Evolutionary conservation across 2,888 invertebrate genomes (phyloP).

Genomic region (Aphodius granarius): DNA sequence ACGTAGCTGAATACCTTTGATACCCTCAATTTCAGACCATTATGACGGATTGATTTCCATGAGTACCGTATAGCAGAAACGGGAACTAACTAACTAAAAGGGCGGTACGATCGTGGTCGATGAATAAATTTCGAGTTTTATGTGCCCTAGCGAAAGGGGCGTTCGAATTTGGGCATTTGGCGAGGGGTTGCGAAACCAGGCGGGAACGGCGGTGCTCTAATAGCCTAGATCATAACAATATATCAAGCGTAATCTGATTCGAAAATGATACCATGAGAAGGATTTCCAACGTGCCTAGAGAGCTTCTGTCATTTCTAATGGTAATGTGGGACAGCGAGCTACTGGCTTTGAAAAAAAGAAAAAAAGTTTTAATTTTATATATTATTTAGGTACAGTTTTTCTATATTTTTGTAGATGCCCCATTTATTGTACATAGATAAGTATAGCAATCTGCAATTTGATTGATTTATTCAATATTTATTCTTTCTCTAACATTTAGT

Average conservation of each 20-base stretch:
- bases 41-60: not conserved
- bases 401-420: no score
- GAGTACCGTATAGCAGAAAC: not conserved
- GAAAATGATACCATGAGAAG: slow-evolving; percentile 12
- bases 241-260: slow-evolving; percentile 1
- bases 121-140: not conserved
- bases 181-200: not conserved
- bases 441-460: no score
- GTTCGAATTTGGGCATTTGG: not conserved
- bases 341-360: no score
- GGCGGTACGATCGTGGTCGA: not conserved
- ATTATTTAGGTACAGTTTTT: not conserved
- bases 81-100: not conserved
- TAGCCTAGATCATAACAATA: not conserved
- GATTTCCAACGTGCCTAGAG: not conserved
- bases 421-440: no score
- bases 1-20: not conserved
- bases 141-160: not conserved
- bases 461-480: no score
- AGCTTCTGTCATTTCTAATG: not conserved
- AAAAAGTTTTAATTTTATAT: no score
- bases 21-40: not conserved
- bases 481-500: no score
- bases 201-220: not conserved
- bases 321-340: not conserved